phyloP scores from a whole-genome alignment of 1,140 invertebrate genomes.

The Drosophila lini region DNA sequence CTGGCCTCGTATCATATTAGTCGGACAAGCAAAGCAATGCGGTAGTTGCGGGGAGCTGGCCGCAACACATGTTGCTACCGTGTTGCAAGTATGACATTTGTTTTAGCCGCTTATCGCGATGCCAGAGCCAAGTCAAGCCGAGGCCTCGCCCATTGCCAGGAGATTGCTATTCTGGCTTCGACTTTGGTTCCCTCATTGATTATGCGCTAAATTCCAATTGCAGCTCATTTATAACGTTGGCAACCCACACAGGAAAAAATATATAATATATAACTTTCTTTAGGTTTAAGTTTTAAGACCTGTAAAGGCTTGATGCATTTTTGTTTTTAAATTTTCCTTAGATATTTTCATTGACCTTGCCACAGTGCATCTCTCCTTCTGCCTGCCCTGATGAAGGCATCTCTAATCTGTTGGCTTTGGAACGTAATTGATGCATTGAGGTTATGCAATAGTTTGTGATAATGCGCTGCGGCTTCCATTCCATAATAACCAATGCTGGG shows the following conservation, averaged over 20 bases:
- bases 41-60: conserved; percentile 47
- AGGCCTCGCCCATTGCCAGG: conserved; percentile 38
- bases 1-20: conserved; percentile 78
- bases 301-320: no score
- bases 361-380: background rate
- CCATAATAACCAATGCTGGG: conserved; percentile 32
- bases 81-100: conserved; percentile 78
- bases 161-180: conserved; percentile 30
- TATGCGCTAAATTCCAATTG: conserved; percentile 76
- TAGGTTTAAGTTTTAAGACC: background rate
- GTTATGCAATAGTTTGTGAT: conserved; percentile 75
- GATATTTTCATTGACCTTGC: background rate
- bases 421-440: conserved; percentile 77
- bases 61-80: conserved; percentile 75
- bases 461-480: conserved; percentile 61
- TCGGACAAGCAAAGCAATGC: conserved; percentile 70
- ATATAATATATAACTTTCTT: background rate
- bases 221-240: conserved; percentile 69
- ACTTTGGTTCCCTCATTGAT: conserved; percentile 49
- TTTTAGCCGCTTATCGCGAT: conserved; percentile 79
- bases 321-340: background rate
- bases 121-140: conserved; percentile 34
- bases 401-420: conserved; percentile 71
- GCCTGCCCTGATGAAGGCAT: conserved; percentile 45
- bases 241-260: background rate